Conservation (phyloP, 2,888 invertebrate genomes). For the Eupithecia pulchellata region DNA sequence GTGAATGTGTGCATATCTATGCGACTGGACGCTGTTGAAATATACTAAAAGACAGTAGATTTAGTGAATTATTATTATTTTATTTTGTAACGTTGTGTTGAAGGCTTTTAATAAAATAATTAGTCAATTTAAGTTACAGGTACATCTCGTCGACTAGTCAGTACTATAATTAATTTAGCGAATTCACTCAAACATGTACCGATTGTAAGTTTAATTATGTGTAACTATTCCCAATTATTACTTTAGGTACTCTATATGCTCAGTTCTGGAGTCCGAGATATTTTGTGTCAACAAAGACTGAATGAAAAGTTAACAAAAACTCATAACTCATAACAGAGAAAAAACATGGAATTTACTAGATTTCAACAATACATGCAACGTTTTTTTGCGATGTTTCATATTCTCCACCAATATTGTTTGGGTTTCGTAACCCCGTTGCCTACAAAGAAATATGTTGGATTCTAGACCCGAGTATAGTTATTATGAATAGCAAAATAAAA, state of each 20-base stretch:
- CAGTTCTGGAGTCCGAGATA: not conserved
- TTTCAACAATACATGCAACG: not conserved
- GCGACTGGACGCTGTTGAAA: conserved; percentile 10
- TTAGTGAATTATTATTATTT: conserved; percentile 14
- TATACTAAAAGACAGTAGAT: conserved; percentile 28
- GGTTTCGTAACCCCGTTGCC: not conserved
- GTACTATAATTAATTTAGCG: conserved; percentile 64
- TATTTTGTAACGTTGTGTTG: conserved; percentile 23
- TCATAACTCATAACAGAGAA: not conserved
- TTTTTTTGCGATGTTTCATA: no score
- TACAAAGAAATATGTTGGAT: not conserved
- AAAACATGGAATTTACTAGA: no score
- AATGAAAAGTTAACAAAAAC: not conserved
- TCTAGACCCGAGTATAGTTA: not conserved
- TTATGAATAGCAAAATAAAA: not conserved
- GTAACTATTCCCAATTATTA: not conserved
- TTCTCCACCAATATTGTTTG: not conserved
- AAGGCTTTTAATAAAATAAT: conserved; percentile 32
- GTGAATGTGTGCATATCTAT: conserved; percentile 29
- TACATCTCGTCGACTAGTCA: conserved; percentile 76
- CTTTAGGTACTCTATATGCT: not conserved
- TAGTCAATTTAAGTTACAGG: conserved; percentile 56
- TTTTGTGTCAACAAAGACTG: not conserved
- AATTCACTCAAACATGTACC: not conserved
- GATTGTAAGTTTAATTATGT: not conserved